phyloP scores from a whole-genome alignment of 2,113 vertebrate genomes.

The Vicugna pacos region DNA sequence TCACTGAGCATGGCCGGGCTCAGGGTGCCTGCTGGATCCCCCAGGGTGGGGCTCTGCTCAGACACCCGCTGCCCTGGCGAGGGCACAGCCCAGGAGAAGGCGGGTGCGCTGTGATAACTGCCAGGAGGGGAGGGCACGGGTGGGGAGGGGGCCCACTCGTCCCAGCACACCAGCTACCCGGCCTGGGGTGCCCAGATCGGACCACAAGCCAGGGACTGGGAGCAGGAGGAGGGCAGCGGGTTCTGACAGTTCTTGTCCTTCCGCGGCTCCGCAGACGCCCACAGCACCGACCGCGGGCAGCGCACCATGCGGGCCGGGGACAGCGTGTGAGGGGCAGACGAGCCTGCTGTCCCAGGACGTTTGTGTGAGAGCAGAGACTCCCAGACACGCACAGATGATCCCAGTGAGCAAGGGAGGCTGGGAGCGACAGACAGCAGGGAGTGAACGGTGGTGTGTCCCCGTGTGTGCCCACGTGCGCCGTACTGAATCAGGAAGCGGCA shows the following conservation, averaged over 20 bases:
- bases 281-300: rapidly evolving
- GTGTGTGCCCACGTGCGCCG: neutral
- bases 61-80: rapidly evolving
- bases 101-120: rapidly evolving
- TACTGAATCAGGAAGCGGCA: neutral
- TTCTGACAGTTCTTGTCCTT: neutral
- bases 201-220: neutral
- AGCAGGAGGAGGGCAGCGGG: neutral
- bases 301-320: neutral
- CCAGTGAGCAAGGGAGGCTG: neutral
- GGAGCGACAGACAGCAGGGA: neutral
- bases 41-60: neutral
- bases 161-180: too few relatives aligned
- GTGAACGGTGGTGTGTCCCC: too few relatives aligned
- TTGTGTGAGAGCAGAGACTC: neutral
- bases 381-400: neutral
- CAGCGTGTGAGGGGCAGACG: rapidly evolving
- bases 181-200: neutral
- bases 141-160: too few relatives aligned
- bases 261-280: too few relatives aligned
- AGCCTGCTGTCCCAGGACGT: neutral
- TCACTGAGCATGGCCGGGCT: neutral
- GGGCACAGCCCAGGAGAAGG: neutral
- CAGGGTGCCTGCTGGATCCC: too few relatives aligned
- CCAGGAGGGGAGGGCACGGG: too few relatives aligned